Base-by-base conservation (phyloP, 1,140 invertebrate genomes). In the Drosophila kanapiae region DNA sequence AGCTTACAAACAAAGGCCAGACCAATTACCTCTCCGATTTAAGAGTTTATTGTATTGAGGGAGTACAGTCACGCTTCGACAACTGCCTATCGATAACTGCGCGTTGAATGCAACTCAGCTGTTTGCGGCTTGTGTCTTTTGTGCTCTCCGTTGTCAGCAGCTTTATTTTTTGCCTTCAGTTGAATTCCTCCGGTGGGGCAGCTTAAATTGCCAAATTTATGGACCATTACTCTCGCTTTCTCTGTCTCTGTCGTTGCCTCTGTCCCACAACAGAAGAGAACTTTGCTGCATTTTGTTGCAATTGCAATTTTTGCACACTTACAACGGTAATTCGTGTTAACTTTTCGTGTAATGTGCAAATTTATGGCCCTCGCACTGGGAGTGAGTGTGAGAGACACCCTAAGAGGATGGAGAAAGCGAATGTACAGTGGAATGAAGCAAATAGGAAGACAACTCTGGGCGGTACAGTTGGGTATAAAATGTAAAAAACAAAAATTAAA, bases 301-400 rank as follows among this genome's bases (percentile, higher is more conserved):
- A 69, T 69, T 77, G 83, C 71, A 72, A 70, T 87, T 82, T 82
- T 63, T 67, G 75, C 71, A 60, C 78, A 85, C 79, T 87, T 87
- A 87, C 74, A 77, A 63, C 62, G 47, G 78, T 80, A 84, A 82
- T 80, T 80, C 78, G 57, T 74, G 79, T 72, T 82, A 81, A 81
- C 78, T 77, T 81, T 77, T 77, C 58, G 67, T 77, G 74, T 80
- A 82, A 77, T 82, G 78, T 81, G 58, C 57, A 80, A 81, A 81
- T 82, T 65, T 82, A 71, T 76, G 57, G 51, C n/a, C 56, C 29
- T 43, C 18, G 23, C 47, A 18, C 38, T 31, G 31, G 14, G 9
- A 27, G 16, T 16, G 45, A 67, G 0, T n/a, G 18, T 5, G 5
- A 14, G 14, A 29, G 8, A 29, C 6, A 13, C 6, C 6, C 14